Evolutionary conservation across 1,140 invertebrate genomes (phyloP), one percentile per base, ranked within the genome.

Genomic region (Drosophila navojoa): DNA sequence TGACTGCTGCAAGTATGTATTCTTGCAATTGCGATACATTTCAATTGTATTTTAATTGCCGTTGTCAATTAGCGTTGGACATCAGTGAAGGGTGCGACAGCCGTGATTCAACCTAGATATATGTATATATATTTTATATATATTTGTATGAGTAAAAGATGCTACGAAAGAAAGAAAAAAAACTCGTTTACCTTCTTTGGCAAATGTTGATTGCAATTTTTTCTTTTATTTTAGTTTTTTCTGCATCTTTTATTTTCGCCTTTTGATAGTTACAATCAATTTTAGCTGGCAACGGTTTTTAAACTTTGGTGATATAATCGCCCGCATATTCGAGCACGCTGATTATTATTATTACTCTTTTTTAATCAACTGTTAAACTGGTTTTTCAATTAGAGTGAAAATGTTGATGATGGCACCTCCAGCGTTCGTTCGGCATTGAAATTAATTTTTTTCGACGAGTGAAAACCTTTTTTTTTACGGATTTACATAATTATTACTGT

Each of bases 341-440:
- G 54, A 63, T 75, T 82, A 81, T 81, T 78, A 66, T 81, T 84
- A 86, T 81, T 85, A 78, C 81, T 62, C 61, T 77, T 72, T 77
- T 86, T 87, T 87, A 87, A 87, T 82, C 84, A 82, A 89, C 79
- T 77, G 84, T 79, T 89, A 87, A 87, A 87, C 84, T 89, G 84
- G 84, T 87, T 87, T 87, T 90, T 87, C 84, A 87, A 87, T 87
- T 87, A 87, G 84, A 87, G 84, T 87, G 84, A 87, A 87, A 87
- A 87, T 87, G 84, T 78, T 86, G 82, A 73, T 87, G 82, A 85
- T 85, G 79, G 79, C 82, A 77, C 84, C 79, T 71, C 82, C 69
- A 71, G 44, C 59, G 40, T 16, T 61, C 52, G 73, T 44, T 44
- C 62, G 62, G 47, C 73, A 71, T 64, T 75, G 68, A 75, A 75